phyloP scores from a whole-genome alignment of 2,888 invertebrate species.

The Drosophila lutescens region DNA sequence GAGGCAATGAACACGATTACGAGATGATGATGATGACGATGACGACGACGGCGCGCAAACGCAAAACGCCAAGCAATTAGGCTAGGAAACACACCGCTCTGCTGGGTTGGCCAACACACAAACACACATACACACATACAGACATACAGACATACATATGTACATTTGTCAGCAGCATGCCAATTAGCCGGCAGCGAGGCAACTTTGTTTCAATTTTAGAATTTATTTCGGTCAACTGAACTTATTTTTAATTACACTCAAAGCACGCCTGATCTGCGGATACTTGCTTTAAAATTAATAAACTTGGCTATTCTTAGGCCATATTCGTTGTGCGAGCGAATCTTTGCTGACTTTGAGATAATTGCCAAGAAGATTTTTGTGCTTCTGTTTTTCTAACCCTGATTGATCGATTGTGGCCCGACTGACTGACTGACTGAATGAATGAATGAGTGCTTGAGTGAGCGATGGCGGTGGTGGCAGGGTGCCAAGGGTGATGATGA shows the following conservation, averaged over 20 bases:
- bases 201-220: slow-evolving; percentile 51
- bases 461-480: slow-evolving; percentile 2
- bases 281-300: slow-evolving; percentile 62
- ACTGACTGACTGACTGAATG: slow-evolving; percentile 49
- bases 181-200: slow-evolving; percentile 57
- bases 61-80: slow-evolving; percentile 65
- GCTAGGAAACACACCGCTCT: slow-evolving; percentile 30
- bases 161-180: slow-evolving; percentile 56
- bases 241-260: slow-evolving; percentile 64
- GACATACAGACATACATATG: slow-evolving; percentile 12
- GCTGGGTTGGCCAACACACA: slow-evolving; percentile 6
- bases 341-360: slow-evolving; percentile 41
- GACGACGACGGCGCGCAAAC: slow-evolving; percentile 62
- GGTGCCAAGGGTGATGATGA: slow-evolving; percentile 39
- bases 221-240: slow-evolving; percentile 56
- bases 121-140: neutral
- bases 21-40: slow-evolving; percentile 36
- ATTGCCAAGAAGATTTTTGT: slow-evolving; percentile 38
- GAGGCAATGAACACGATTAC: slow-evolving; percentile 47
- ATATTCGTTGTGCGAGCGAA: neutral
- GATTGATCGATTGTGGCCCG: slow-evolving; percentile 62
- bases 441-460: slow-evolving; percentile 10
- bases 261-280: slow-evolving; percentile 21
- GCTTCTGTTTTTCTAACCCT: slow-evolving; percentile 31
- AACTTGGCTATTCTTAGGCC: slow-evolving; percentile 42